Percentiles rank a stretch among this genome's conserved stretches.
These are phyloP conservation scores for Thalpophila matura DNA, from an alignment of 2,888 invertebrate species.

Conservation along the genomic window DNA sequence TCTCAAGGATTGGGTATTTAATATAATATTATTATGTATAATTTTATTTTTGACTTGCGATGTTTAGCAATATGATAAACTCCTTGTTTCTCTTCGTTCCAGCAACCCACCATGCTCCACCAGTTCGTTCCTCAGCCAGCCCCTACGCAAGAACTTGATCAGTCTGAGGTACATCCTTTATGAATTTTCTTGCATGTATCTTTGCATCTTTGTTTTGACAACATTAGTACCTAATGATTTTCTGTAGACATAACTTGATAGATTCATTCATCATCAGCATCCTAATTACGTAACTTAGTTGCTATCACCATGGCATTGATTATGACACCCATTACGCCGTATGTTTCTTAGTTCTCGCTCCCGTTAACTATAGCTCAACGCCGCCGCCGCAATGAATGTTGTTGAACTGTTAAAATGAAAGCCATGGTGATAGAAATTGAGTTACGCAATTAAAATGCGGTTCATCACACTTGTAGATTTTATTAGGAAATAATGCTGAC, in stretches of 20 bases:
- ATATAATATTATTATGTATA: background rate
- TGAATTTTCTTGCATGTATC: background rate
- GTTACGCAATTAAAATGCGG: too few relatives aligned
- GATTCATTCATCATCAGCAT: slow-evolving; percentile 8
- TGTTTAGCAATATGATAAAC: slow-evolving; percentile 10
- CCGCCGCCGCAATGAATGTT: too few relatives aligned
- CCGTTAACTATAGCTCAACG: too few relatives aligned
- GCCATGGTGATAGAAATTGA: too few relatives aligned
- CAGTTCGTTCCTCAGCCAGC: slow-evolving; percentile 87
- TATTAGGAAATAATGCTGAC: background rate
- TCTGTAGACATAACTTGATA: background rate
- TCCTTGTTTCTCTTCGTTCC: slow-evolving; percentile 61
- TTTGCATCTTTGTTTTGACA: too few relatives aligned
- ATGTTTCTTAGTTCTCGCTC: too few relatives aligned
- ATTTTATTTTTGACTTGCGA: background rate
- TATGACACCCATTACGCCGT: too few relatives aligned
- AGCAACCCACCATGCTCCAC: slow-evolving; percentile 84
- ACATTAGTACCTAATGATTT: too few relatives aligned
- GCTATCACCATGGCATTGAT: too few relatives aligned
- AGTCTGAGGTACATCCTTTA: slow-evolving; percentile 80
- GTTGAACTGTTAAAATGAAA: too few relatives aligned
- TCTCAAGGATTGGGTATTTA: slow-evolving; percentile 12
- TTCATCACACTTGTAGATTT: background rate
- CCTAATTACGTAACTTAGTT: too few relatives aligned
- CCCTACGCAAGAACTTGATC: slow-evolving; percentile 87